Base-by-base conservation (phyloP, 2,888 invertebrate species). In the Pachymerium ferrugineum region DNA sequence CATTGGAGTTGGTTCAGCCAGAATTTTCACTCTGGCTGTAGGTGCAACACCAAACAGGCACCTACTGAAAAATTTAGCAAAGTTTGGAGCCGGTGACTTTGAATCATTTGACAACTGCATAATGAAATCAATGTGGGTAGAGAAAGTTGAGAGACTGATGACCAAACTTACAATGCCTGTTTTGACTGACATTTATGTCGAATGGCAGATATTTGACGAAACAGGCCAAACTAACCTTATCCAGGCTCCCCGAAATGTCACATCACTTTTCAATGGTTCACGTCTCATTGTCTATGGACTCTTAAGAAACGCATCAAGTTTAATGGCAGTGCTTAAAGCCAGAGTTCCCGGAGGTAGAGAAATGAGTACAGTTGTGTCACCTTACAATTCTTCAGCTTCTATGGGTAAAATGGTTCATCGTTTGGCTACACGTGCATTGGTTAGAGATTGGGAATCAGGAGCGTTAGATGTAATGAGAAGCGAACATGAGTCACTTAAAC, bases 171-270 rank as follows among this genome's bases (percentile, higher is more conserved):
- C 54, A 29, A 70, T 74, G 31, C 72, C 75, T 12, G 75, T 74
- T 6, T 19, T 76, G n/a, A 74, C 71, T 12, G 74, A 76, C 31
- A 62, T 76, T 29, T 8, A n/a, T 4, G 75, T 76, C 12, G 75
- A 76, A 35, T 76, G 76, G 76, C 74, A 75, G 31, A 73, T 73
- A 16, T 74, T 75, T 14, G 70, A 76, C 30, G 71, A 75, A 22
- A 25, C 19, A 3, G 42, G 28, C 6, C 54, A 72, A 29, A 16
- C 42, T 5, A 38, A 29, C 4, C 38, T 47, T 8, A 38, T 76
- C 14, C 76, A 76, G 69, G 74, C 75, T 12, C 76, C 76, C 3
- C 22, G 35, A n/a, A 35, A 72, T n/a, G 30, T 75, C 5, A 28
- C 30, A 14, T 25, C 76, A 12, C 38, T 76, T 54, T 76, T 76